These are phyloP conservation scores for Pammene aurita DNA, from an alignment of 2,888 invertebrate species.

Conservation along the genomic window DNA sequence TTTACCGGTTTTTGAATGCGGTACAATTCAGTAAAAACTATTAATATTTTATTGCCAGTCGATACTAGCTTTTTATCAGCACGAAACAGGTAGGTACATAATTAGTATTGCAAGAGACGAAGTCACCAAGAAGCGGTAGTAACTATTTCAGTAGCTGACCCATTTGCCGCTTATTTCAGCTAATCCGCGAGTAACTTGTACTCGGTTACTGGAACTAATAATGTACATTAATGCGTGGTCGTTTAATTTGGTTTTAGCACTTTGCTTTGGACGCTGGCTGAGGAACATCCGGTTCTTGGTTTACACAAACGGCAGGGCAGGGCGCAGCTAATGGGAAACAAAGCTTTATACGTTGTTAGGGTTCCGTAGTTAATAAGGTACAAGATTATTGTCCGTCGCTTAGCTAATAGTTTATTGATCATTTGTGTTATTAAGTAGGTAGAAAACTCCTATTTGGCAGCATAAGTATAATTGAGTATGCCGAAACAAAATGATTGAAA, in stretches of 20 bases:
- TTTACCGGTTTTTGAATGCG: too few relatives aligned
- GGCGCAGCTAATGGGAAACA: not conserved
- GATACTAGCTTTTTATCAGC: too few relatives aligned
- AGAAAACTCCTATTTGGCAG: too few relatives aligned
- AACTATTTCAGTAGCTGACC: constrained; percentile 34
- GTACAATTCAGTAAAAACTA: too few relatives aligned
- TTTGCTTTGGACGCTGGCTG: constrained; percentile 13
- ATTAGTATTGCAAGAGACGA: not conserved
- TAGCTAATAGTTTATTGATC: too few relatives aligned
- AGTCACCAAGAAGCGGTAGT: constrained; percentile 25
- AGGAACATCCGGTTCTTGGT: constrained; percentile 27
- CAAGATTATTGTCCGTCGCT: too few relatives aligned
- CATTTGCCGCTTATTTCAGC: constrained; percentile 29
- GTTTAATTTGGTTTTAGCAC: constrained; percentile 12
- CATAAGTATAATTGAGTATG: too few relatives aligned
- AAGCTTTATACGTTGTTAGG: not conserved
- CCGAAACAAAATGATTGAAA: too few relatives aligned
- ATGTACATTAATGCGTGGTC: constrained; percentile 20
- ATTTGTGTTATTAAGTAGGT: too few relatives aligned
- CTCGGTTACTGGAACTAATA: constrained; percentile 35
- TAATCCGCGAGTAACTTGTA: constrained; percentile 29
- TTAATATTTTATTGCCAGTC: too few relatives aligned
- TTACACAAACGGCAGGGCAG: not conserved
- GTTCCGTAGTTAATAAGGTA: not conserved
- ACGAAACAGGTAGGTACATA: too few relatives aligned